Conservation (phyloP, 2,888 invertebrate species). For the Biston stratarius region DNA sequence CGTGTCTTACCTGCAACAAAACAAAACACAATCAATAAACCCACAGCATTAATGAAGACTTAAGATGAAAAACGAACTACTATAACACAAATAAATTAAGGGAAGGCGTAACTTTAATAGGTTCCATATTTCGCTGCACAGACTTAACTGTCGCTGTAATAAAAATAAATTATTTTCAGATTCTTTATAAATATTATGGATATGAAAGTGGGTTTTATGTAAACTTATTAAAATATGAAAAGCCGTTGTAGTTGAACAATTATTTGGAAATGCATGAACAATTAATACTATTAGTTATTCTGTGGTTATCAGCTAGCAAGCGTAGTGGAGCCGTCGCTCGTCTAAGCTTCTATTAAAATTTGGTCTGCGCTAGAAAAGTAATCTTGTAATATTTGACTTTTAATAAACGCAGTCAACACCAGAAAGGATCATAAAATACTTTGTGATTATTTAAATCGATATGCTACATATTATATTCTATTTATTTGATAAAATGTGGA, state of each 20-base stretch:
- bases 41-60: conserved; percentile 47
- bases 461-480: no score
- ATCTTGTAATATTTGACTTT: no score
- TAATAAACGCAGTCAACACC: no score
- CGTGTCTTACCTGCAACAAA: conserved; percentile 55
- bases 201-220: neutral
- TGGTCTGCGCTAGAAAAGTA: no score
- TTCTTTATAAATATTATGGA: neutral
- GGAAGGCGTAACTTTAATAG: conserved; percentile 47
- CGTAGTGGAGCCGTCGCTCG: no score
- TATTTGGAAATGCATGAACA: no score
- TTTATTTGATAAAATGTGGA: neutral
- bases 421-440: no score
- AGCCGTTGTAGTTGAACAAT: neutral
- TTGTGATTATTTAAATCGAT: no score
- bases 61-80: conserved; percentile 39
- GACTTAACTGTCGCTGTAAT: conserved; percentile 27
- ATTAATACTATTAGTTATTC: no score
- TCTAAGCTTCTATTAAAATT: no score
- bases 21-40: conserved; percentile 45
- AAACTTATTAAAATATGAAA: no score
- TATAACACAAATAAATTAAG: conserved; percentile 51
- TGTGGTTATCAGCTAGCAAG: no score
- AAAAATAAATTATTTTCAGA: conserved; percentile 52
- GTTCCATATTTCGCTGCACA: conserved; percentile 40